Evolutionary conservation across 2,113 vertebrate species (phyloP).

Genomic region (Dunckerocampus dactyliophorus): DNA sequence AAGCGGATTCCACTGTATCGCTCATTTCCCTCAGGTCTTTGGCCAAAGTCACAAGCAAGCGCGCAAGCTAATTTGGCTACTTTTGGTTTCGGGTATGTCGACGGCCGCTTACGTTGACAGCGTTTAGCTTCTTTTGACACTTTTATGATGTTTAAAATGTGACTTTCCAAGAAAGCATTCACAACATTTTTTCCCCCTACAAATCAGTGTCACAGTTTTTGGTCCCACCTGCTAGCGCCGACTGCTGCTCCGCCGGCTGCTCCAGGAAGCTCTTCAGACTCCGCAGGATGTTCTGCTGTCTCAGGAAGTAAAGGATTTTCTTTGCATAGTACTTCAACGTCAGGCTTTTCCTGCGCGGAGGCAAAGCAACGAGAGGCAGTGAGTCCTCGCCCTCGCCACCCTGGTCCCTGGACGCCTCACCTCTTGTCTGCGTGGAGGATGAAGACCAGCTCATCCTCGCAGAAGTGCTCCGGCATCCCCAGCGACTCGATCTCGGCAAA

Average conservation of each 20-base stretch:
- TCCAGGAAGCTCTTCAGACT: conserved; percentile 88
- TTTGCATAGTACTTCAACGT: conserved; percentile 97
- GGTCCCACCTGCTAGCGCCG: conserved; percentile 81
- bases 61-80: too few species aligned
- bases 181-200: background rate
- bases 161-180: too few species aligned
- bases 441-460: conserved; percentile 94
- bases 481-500: conserved; percentile 95
- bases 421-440: conserved; percentile 90
- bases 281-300: conserved; percentile 90
- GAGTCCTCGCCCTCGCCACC: conserved; percentile 25
- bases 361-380: background rate
- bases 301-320: conserved; percentile 96
- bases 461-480: conserved; percentile 89
- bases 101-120: too few species aligned
- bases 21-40: too few species aligned
- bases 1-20: too few species aligned
- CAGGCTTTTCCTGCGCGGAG: conserved; percentile 81
- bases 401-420: conserved; percentile 52
- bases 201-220: background rate
- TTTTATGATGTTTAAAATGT: too few species aligned
- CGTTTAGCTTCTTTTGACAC: too few species aligned
- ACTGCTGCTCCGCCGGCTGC: conserved; percentile 79
- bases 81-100: too few species aligned
- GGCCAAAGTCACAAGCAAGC: too few species aligned